These are phyloP conservation scores for Pocota personata DNA, from an alignment of 2,888 invertebrate species.

Conservation along the genomic window DNA sequence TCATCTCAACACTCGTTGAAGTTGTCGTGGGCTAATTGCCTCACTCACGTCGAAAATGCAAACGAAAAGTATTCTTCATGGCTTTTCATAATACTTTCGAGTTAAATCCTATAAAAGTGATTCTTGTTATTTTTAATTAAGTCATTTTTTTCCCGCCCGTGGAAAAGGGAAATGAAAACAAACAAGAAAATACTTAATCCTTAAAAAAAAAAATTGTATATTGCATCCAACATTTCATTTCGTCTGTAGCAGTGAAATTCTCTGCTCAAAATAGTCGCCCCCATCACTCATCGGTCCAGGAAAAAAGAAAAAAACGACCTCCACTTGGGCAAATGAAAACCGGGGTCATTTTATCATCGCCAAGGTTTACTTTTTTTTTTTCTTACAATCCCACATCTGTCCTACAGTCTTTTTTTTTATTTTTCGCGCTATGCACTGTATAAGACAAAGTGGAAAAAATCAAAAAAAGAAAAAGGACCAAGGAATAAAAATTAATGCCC, in stretches of 20 bases:
- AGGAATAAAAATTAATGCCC: slow-evolving; percentile 42
- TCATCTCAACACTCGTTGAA: too few species aligned
- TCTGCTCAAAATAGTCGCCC: neutral
- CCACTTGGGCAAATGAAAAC: slow-evolving; percentile 28
- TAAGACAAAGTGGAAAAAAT: slow-evolving; percentile 33
- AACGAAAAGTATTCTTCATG: neutral
- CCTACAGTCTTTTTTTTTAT: slow-evolving; percentile 5
- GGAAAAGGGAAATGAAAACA: neutral
- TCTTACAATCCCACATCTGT: slow-evolving; percentile 38
- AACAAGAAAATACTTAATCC: slow-evolving; percentile 46
- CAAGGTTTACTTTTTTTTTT: slow-evolving; percentile 54
- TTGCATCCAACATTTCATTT: slow-evolving; percentile 46
- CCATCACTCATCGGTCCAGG: slow-evolving; percentile 42
- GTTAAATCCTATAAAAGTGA: slow-evolving; percentile 3
- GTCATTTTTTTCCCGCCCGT: slow-evolving; percentile 11
- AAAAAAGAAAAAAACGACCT: neutral
- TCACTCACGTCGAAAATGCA: neutral
- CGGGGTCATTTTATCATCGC: slow-evolving; percentile 48
- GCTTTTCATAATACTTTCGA: neutral
- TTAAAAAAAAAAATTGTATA: slow-evolving; percentile 29
- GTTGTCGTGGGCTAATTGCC: too few species aligned
- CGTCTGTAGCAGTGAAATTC: slow-evolving; percentile 27
- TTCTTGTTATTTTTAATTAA: slow-evolving; percentile 59
- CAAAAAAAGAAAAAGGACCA: neutral
- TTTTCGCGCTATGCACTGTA: neutral